Percentiles rank a stretch among this genome's conserved stretches.
These are phyloP conservation scores for Seriola dumerili DNA, from an alignment of 2,113 vertebrate species.

Conservation along the genomic window DNA sequence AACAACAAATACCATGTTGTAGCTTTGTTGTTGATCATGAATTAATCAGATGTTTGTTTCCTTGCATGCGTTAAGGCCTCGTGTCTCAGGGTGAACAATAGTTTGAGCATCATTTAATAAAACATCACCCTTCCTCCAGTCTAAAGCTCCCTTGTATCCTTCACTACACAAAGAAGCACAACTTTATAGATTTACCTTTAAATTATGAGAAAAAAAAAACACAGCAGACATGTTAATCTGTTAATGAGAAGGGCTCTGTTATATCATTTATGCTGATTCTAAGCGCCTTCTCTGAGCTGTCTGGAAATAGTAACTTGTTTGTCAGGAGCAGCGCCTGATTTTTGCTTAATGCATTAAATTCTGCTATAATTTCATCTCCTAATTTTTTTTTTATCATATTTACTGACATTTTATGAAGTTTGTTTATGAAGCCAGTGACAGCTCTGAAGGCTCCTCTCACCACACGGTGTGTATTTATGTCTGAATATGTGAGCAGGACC, in stretches of 20 bases:
- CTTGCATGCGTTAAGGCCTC: conserved; percentile 6
- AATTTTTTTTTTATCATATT: conserved; percentile 23
- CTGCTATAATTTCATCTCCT: conserved; percentile 8
- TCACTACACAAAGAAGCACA: not conserved
- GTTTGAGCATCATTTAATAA: conserved; percentile 48
- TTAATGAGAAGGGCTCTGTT: conserved; percentile 22
- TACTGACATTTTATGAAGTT: conserved; percentile 55
- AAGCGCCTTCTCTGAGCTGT: conserved; percentile 70
- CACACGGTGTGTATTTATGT: conserved; percentile 59
- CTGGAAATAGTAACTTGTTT: conserved; percentile 87
- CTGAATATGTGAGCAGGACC: conserved; percentile 55
- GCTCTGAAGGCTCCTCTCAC: conserved; percentile 46
- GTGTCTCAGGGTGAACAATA: conserved; percentile 32
- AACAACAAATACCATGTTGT: not conserved
- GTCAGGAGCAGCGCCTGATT: conserved; percentile 77
- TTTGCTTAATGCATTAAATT: conserved; percentile 30
- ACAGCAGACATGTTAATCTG: conserved; percentile 11
- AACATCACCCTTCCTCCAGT: conserved; percentile 13
- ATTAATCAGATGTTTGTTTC: conserved; percentile 42
- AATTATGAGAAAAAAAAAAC: not conserved
- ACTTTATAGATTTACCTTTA: conserved; percentile 2
- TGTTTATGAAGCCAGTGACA: conserved; percentile 54
- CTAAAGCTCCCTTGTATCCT: not conserved
- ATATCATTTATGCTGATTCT: conserved; percentile 26
- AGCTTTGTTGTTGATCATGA: conserved; percentile 6